These are phyloP conservation scores for Drosophila pachea DNA, from an alignment of 1,140 invertebrate species.

Conservation along the genomic window DNA sequence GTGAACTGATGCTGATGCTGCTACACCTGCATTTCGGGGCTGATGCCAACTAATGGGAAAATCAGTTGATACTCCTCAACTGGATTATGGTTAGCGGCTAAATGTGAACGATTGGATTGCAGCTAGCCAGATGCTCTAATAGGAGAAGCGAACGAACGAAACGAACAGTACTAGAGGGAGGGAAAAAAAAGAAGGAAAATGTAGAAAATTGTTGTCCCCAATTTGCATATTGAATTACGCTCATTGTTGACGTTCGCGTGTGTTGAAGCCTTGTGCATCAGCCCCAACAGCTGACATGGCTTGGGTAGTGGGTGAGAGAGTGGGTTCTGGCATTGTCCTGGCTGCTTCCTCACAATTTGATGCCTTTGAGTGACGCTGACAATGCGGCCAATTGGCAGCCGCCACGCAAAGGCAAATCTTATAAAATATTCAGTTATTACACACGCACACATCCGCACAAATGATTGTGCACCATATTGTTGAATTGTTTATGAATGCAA, in stretches of 20 bases:
- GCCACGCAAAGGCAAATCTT: constrained; percentile 48
- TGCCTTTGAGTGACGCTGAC: constrained; percentile 64
- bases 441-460: constrained; percentile 22
- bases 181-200: constrained; percentile 44
- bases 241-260: constrained; percentile 66
- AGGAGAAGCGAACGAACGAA: neutral
- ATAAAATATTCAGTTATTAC: constrained; percentile 69
- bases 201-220: constrained; percentile 63
- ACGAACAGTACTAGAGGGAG: neutral
- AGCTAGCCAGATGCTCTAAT: neutral
- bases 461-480: neutral
- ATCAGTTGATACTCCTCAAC: constrained; percentile 41
- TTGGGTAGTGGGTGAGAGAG: neutral
- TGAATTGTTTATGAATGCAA: constrained; percentile 17
- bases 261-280: constrained; percentile 29
- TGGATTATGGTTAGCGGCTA: constrained; percentile 56
- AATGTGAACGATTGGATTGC: constrained; percentile 48
- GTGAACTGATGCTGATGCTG: constrained; percentile 24
- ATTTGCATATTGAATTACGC: constrained; percentile 77
- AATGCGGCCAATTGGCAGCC: constrained; percentile 69
- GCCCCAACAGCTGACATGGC: constrained; percentile 26
- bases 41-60: constrained; percentile 42
- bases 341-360: constrained; percentile 40
- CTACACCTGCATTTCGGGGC: constrained; percentile 6
- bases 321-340: constrained; percentile 14